Percentiles rank a stretch among this genome's conserved stretches.
phyloP scores from a whole-genome alignment of 2,113 vertebrate genomes.

The Parus major region DNA sequence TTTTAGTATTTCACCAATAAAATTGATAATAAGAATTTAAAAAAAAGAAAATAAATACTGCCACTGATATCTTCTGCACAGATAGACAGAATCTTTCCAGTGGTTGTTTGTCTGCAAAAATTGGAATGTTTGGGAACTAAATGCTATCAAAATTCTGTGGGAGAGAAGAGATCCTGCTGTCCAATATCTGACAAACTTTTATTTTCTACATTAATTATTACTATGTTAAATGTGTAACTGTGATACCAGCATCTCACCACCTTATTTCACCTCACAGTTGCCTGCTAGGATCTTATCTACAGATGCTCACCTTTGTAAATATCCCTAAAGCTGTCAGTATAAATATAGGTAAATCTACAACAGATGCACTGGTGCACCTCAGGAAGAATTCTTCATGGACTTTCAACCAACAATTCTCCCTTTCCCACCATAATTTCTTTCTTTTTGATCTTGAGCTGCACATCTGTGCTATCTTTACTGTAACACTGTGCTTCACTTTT shows the following conservation, averaged over 20 bases:
- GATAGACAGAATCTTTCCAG: background rate
- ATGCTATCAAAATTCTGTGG: background rate
- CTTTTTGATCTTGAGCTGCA: conserved; percentile 29
- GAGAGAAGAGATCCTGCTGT: background rate
- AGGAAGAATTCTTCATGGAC: conserved; percentile 22
- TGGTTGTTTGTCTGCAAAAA: background rate
- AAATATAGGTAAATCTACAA: background rate
- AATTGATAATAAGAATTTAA: background rate
- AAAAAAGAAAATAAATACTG: background rate
- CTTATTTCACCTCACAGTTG: background rate
- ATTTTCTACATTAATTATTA: background rate
- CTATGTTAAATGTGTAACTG: background rate
- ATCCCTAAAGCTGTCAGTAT: background rate
- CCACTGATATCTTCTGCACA: background rate
- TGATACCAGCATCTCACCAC: background rate
- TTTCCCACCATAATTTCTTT: background rate
- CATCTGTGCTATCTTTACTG: background rate
- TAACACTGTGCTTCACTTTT: background rate
- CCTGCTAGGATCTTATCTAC: background rate
- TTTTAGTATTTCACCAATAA: background rate
- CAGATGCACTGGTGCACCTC: background rate
- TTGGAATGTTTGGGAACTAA: background rate
- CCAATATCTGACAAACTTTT: background rate
- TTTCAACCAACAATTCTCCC: background rate
- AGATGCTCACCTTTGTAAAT: conserved; percentile 24